Percentiles rank a stretch among this genome's conserved stretches.
phyloP scores from a whole-genome alignment of 2,797 vertebrate genomes.

The Antennarius maculatus region DNA sequence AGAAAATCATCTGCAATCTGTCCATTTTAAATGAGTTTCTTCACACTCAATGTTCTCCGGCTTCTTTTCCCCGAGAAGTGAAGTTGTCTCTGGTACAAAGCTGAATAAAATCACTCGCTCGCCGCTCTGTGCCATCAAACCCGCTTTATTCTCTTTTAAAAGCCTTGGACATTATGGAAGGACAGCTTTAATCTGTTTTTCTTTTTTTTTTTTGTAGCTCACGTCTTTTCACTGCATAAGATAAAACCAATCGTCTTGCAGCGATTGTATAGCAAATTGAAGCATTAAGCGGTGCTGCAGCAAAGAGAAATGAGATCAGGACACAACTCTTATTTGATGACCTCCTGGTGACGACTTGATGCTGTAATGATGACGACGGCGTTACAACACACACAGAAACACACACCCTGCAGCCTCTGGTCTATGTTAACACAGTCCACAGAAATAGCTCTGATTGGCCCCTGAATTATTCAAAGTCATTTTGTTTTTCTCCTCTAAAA shows the following conservation, averaged over 20 bases:
- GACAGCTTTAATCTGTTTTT: slow-evolving; percentile 38
- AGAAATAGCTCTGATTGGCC: slow-evolving; percentile 77
- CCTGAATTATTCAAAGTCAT: slow-evolving; percentile 80
- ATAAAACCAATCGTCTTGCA: slow-evolving; percentile 22
- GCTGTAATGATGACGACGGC: slow-evolving; percentile 64
- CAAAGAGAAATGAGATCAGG: slow-evolving; percentile 50
- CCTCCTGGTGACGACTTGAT: slow-evolving; percentile 59
- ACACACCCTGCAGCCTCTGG: slow-evolving; percentile 52
- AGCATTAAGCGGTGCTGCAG: slow-evolving; percentile 32
- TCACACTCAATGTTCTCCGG: slow-evolving; percentile 24
- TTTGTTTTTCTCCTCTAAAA: slow-evolving; percentile 64
- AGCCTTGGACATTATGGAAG: slow-evolving; percentile 25
- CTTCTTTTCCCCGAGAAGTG: slow-evolving; percentile 1
- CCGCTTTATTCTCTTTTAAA: slow-evolving; percentile 28
- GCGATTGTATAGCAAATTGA: slow-evolving; percentile 42
- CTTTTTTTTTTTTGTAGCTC: slow-evolving; percentile 6
- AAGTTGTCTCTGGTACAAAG: slow-evolving; percentile 2
- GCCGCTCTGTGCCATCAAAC: slow-evolving; percentile 31
- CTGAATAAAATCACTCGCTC: slow-evolving; percentile 10
- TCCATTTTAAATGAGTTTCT: slow-evolving; percentile 57
- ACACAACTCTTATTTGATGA: slow-evolving; percentile 58
- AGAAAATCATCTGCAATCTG: slow-evolving; percentile 43
- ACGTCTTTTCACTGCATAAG: slow-evolving; percentile 30
- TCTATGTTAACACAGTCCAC: slow-evolving; percentile 57
- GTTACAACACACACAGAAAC: slow-evolving; percentile 74